Evolutionary conservation across 2,113 vertebrate genomes (phyloP), one percentile per base, ranked within the genome.

Genomic region (Aramus guarauna): DNA sequence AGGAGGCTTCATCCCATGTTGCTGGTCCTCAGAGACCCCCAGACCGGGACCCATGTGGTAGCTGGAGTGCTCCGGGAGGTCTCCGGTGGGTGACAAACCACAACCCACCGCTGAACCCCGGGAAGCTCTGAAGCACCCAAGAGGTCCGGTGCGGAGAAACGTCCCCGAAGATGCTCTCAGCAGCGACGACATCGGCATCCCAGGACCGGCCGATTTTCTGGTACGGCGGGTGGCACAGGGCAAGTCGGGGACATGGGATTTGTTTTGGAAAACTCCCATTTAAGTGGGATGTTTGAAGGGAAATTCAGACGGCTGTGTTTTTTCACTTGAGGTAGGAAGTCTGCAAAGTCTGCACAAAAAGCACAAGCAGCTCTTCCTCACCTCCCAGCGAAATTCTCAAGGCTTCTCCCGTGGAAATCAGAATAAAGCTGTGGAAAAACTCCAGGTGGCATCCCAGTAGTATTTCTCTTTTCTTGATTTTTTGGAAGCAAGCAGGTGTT

Each of bases 201-300:
- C 19, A 34, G 37, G 62, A 22, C 10, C 2, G 15, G 81, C 14
- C 1, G 4, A 41, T 23, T 34, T 18, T 29, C 67, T 36, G 59
- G 7, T 15, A 19, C 0, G 11, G 43, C 37, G 37, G 41, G 67
- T 68, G 74, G 58, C 23, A 29, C 8, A 26, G 45, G n/a, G 56
- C 4, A 30, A n/a, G 30, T 8, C 0, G 0, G 16, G 45, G 75
- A n/a, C 24, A 0, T 9, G 1, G 1, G 4, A 10, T 29, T 36
- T 79, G 67, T 36, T 79, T 43, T 34, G 53, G 68, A 37, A 37
- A 79, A 41, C 14, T 73, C 66, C 79, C 21, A 8, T 21, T 17
- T 6, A 16, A 37, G 60, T 15, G 20, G 73, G 53, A 15, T 3
- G 59, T 26, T 11, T 32, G 59, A 59, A 78, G 26, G 73, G 73